Base-by-base conservation (phyloP, 2,888 invertebrate species). In the Oscheius sp. region DNA sequence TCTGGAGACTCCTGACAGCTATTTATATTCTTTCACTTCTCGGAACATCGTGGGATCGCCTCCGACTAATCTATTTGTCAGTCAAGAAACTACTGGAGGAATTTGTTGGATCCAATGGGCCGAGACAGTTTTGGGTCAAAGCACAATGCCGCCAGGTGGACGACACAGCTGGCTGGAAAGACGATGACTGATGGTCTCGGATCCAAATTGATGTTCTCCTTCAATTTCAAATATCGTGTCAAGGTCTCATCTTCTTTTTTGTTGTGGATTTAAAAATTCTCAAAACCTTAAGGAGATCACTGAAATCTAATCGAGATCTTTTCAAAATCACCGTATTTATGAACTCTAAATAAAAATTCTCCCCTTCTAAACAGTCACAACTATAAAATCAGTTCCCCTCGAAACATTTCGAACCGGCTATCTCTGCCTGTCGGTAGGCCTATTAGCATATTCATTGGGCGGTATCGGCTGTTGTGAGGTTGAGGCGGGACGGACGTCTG, bases 71-170 rank as follows among this genome's bases (percentile, higher is more conserved):
- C 55, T 55, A 55, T 55, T 55, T 55, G 55, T 55, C 55, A 55
- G 34, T 55, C 34, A 33, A 55, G 20, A 55, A 34, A 55, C 20
- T 20, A 15, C 8, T 10, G 15, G 37, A 37, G 37, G 52, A 57
- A 34, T 37, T 17, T 17, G 17, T 31, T 33, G 34, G 33, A 23
- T 25, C 37, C 57, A 34, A 23, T 34, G 57, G 57, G 34, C 34
- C 57, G 57, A 17, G 17, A 17, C 23, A 34, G 57, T 37, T 57
- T 42, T 45, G 45, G 61, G 61, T 29, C 42, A 61, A 31, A 31
- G 58, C 50, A 52, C 50, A 55, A 58, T 23, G 42, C 33, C 25
- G 45, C 61, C 61, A 61, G 61, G 61, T 61, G 58, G 39, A 58
- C 39, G 58, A 45, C 29, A 45, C 61, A 61, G 61, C 61, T 61